These are phyloP conservation scores for Pantala flavescens DNA, from an alignment of 1,140 invertebrate genomes.

Conservation along the genomic window DNA sequence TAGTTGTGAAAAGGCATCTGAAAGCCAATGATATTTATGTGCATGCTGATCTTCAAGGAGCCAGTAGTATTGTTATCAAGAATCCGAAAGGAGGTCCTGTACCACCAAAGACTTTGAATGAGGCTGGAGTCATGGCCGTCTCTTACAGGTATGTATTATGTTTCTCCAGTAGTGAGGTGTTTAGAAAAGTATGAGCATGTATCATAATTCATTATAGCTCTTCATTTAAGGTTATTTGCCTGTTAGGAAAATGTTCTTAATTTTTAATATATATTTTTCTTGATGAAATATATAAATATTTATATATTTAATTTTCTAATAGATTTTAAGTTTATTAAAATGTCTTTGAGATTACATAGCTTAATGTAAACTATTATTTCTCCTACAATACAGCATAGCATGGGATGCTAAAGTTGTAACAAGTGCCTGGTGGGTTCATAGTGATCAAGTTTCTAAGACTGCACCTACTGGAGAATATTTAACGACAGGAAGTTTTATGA, in stretches of 20 bases:
- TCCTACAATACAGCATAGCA: conserved; percentile 55
- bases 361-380: no score
- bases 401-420: conserved; percentile 96
- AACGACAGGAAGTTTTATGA: conserved; percentile 94
- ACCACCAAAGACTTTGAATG: conserved; percentile 89
- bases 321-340: no score
- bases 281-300: no score
- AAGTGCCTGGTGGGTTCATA: conserved; percentile 93
- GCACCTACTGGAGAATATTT: conserved; percentile 96
- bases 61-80: conserved; percentile 88
- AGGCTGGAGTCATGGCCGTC: conserved; percentile 94
- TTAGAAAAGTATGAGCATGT: no score
- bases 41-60: conserved; percentile 92
- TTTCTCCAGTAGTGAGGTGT: not conserved
- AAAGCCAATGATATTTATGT: conserved; percentile 75
- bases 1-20: conserved; percentile 92
- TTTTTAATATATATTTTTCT: no score
- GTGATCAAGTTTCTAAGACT: conserved; percentile 95
- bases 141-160: conserved; percentile 62
- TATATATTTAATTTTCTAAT: no score
- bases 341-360: no score
- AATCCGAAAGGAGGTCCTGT: conserved; percentile 62
- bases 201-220: no score
- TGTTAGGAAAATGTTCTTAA: conserved; percentile 21
- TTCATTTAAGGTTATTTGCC: no score